phyloP scores from a whole-genome alignment of 2,113 vertebrate species.

The Scomber colias region DNA sequence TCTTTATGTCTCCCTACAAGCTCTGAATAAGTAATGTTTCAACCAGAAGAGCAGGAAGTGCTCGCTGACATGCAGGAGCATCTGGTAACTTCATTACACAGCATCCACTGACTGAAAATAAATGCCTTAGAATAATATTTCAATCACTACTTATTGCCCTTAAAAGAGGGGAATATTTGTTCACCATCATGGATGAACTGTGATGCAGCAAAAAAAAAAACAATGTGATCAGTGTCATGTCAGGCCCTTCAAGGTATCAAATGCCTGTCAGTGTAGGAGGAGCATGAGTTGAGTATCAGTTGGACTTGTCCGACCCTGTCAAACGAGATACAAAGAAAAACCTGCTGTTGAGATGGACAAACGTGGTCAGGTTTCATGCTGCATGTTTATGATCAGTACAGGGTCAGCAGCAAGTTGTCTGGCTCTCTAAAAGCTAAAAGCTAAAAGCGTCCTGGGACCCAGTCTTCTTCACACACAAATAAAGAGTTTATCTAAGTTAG shows the following conservation, averaged over 20 bases:
- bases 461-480: background rate
- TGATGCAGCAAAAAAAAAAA: background rate
- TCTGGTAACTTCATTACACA: slow-evolving; percentile 76
- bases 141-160: slow-evolving; percentile 25
- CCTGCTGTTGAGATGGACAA: slow-evolving; percentile 35
- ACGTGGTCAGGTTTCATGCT: slow-evolving; percentile 65
- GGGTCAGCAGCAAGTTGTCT: background rate
- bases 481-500: no score
- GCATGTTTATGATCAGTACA: slow-evolving; percentile 20
- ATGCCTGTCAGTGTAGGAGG: slow-evolving; percentile 24
- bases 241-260: slow-evolving; percentile 30
- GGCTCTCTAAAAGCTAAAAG: background rate
- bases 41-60: slow-evolving; percentile 60
- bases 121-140: slow-evolving; percentile 46
- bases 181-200: background rate
- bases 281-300: slow-evolving; percentile 39
- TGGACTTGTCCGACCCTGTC: slow-evolving; percentile 51
- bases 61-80: slow-evolving; percentile 60
- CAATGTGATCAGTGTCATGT: slow-evolving; percentile 14
- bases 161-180: background rate
- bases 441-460: background rate
- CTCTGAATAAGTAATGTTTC: slow-evolving; percentile 57
- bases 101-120: slow-evolving; percentile 31
- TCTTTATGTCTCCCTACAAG: slow-evolving; percentile 27
- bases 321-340: slow-evolving; percentile 52